Conservation (phyloP, 2,888 invertebrate genomes). For the Amiota minor region DNA sequence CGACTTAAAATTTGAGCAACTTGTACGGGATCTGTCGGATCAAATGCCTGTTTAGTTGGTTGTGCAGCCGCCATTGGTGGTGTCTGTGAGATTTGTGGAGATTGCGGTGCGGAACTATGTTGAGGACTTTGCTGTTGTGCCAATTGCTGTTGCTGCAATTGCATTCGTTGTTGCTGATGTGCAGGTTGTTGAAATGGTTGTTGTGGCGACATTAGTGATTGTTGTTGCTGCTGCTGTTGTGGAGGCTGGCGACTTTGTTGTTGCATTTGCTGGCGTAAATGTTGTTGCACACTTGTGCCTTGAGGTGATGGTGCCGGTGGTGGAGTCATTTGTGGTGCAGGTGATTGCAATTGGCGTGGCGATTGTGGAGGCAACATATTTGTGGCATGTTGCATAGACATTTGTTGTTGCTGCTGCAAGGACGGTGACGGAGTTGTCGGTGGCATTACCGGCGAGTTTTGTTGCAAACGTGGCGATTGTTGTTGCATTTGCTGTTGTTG, state of each 20-base stretch:
- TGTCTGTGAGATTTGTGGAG: constrained; percentile 66
- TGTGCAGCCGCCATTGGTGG: constrained; percentile 61
- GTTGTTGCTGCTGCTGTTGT: constrained; percentile 52
- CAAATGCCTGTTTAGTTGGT: constrained; percentile 69
- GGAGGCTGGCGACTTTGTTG: constrained; percentile 46
- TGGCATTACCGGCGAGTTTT: constrained; percentile 69
- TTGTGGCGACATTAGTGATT: constrained; percentile 55
- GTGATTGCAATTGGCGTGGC: constrained; percentile 70
- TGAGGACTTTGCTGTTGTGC: constrained; percentile 68
- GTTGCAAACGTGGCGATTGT: constrained; percentile 69
- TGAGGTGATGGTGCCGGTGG: constrained; percentile 72
- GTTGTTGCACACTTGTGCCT: constrained; percentile 56
- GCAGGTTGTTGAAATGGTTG: constrained; percentile 69
- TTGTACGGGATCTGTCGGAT: constrained; percentile 72
- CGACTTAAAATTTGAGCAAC: constrained; percentile 72
- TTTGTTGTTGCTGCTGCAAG: constrained; percentile 54
- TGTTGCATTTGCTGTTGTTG: constrained; percentile 62
- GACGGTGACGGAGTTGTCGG: constrained; percentile 69
- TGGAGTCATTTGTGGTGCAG: constrained; percentile 73
- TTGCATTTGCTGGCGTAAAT: constrained; percentile 69
- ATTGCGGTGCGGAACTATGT: constrained; percentile 64
- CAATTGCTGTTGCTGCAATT: constrained; percentile 59
- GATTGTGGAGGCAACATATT: constrained; percentile 71
- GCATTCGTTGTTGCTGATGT: constrained; percentile 57
- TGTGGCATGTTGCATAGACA: constrained; percentile 44